A percentile compares a stretch with the other conserved stretches of the same genome.
Conservation (phyloP, 2,888 invertebrate genomes). For the Folsomia candida region DNA sequence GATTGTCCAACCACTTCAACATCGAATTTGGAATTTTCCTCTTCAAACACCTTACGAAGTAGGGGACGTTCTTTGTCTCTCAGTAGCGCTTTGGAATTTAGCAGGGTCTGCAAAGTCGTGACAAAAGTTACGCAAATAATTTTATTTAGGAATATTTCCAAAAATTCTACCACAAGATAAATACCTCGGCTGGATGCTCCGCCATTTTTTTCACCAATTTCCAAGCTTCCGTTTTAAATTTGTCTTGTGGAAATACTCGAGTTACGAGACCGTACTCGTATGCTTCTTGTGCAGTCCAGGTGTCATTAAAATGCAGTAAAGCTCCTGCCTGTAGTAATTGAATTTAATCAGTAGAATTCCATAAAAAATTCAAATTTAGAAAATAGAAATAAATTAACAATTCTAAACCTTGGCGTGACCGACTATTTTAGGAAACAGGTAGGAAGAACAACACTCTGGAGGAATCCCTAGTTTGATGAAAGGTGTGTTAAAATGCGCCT, state of each 20-base stretch:
- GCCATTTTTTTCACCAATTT: constrained; percentile 9
- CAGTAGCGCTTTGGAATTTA: constrained; percentile 68
- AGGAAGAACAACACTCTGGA: constrained; percentile 85
- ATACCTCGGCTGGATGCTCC: constrained; percentile 20
- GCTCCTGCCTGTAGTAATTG: constrained; percentile 56
- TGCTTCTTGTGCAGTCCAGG: constrained; percentile 76
- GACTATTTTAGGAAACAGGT: constrained; percentile 77
- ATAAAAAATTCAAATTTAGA: not conserved
- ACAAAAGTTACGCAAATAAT: not conserved
- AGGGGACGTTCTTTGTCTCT: constrained; percentile 61
- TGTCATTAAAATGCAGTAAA: constrained; percentile 66
- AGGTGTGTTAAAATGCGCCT: constrained; percentile 86
- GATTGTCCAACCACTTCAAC: constrained; percentile 53
- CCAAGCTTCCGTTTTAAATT: constrained; percentile 63
- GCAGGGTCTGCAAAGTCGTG: constrained; percentile 64
- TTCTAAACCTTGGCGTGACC: constrained; percentile 68
- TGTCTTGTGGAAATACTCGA: constrained; percentile 67
- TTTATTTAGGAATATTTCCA: not conserved
- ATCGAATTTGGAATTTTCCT: constrained; percentile 66
- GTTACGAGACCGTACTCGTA: constrained; percentile 72
- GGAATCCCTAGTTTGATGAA: constrained; percentile 79
- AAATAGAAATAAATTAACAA: too few species aligned
- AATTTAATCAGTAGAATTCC: not conserved
- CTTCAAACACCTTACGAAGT: constrained; percentile 64
- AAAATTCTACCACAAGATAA: not conserved